Conservation (phyloP, 1,140 invertebrate species). For the Colletes gigas region DNA sequence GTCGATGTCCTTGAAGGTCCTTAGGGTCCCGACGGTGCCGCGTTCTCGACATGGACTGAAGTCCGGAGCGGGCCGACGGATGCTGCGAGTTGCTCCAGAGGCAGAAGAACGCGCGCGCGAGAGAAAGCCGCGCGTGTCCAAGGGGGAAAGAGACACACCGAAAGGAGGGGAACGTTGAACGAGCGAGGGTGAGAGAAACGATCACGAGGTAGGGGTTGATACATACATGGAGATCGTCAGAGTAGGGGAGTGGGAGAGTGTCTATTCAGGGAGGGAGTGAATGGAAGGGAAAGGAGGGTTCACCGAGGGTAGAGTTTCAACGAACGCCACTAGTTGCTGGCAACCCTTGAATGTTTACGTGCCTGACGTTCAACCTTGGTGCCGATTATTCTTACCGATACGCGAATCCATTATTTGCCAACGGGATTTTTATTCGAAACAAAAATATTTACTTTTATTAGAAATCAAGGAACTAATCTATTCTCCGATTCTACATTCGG, state of each 20-base stretch:
- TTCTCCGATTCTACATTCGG: not conserved
- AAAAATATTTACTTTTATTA: too few species aligned
- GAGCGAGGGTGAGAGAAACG: slow-evolving; percentile 44
- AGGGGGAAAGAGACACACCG: slow-evolving; percentile 57
- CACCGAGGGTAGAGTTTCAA: slow-evolving; percentile 40
- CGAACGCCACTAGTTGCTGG: slow-evolving; percentile 72
- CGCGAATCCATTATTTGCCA: not conserved
- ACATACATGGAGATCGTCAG: slow-evolving; percentile 43
- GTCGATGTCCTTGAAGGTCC: slow-evolving; percentile 53
- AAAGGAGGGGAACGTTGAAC: slow-evolving; percentile 41
- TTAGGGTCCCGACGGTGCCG: slow-evolving; percentile 76
- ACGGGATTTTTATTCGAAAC: too few species aligned
- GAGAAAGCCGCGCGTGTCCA: slow-evolving; percentile 64
- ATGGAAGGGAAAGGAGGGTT: slow-evolving; percentile 29
- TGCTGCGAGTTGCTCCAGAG: slow-evolving; percentile 74
- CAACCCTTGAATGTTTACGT: slow-evolving; percentile 58
- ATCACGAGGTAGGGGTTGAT: slow-evolving; percentile 40
- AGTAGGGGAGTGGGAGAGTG: slow-evolving; percentile 25
- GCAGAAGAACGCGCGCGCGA: slow-evolving; percentile 69
- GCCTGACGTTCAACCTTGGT: slow-evolving; percentile 18
- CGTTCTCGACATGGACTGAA: slow-evolving; percentile 80
- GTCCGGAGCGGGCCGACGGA: slow-evolving; percentile 70
- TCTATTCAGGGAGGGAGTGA: slow-evolving; percentile 51
- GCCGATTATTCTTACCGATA: not conserved
- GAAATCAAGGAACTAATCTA: not conserved